A percentile compares a stretch with the other conserved stretches of the same genome.
Conservation (phyloP, 2,113 vertebrate species). For the Gopherus flavomarginatus region DNA sequence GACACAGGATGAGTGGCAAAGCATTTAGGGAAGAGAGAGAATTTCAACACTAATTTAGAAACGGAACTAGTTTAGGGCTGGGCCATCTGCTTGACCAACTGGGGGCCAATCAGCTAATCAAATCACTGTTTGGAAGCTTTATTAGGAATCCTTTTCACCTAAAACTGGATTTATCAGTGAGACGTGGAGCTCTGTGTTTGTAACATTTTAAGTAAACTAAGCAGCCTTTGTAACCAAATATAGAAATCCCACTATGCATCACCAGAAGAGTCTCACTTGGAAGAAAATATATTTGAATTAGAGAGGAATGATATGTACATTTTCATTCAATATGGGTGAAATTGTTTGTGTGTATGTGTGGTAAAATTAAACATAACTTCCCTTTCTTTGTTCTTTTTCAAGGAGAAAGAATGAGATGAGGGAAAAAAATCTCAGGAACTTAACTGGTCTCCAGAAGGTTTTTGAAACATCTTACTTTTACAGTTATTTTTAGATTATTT, state of each 20-base stretch:
- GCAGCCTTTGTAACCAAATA: slow-evolving; percentile 65
- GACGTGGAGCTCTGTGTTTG: slow-evolving; percentile 58
- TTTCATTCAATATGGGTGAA: slow-evolving; percentile 44
- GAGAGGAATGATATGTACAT: slow-evolving; percentile 25
- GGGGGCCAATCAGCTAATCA: slow-evolving; percentile 51
- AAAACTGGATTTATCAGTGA: slow-evolving; percentile 65
- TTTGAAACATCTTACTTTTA: neutral
- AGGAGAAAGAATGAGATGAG: neutral
- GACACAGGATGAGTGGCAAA: neutral
- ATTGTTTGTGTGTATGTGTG: neutral
- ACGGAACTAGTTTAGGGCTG: slow-evolving; percentile 72
- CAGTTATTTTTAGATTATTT: slow-evolving; percentile 19
- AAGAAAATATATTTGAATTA: slow-evolving; percentile 57
- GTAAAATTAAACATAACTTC: slow-evolving; percentile 34
- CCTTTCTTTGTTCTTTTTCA: slow-evolving; percentile 35
- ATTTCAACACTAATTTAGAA: slow-evolving; percentile 75
- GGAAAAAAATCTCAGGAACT: slow-evolving; percentile 62
- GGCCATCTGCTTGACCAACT: slow-evolving; percentile 57
- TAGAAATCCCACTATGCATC: slow-evolving; percentile 57
- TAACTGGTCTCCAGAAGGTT: slow-evolving; percentile 20
- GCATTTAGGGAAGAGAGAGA: slow-evolving; percentile 30
- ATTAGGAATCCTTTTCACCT: slow-evolving; percentile 8
- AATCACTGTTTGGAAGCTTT: slow-evolving; percentile 47
- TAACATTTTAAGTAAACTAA: slow-evolving; percentile 18
- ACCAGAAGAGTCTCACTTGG: slow-evolving; percentile 63